Evolutionary conservation across 2,797 vertebrate species (phyloP), one percentile per base, ranked within the genome.

Genomic region (Monodelphis domestica): DNA sequence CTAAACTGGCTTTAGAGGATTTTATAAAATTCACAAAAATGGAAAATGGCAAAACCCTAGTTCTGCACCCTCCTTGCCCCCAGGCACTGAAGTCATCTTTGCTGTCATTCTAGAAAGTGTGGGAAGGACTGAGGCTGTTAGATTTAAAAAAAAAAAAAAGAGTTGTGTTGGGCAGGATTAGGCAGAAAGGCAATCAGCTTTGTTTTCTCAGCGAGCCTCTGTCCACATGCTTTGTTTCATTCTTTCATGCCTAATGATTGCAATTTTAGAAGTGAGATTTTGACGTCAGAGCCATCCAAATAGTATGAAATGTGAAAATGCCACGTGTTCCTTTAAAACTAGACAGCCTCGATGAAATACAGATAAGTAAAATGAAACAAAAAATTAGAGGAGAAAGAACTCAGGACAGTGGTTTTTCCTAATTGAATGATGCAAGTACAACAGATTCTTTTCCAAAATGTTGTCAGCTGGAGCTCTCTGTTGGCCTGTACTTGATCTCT

Each of bases 61-160:
- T 91, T 89, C 53, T 55, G 63, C 38, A 84, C 54, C 24, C 95
- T n/a, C n/a, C n/a, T n/a, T n/a, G n/a, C n/a, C 93, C 90, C 52
- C 38, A 56, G 91, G 94, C 91, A 87, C 4, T 55, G 91, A 51
- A 90, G 50, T 59, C 88, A 54, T 91, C 38, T 30, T 84, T 94
- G 50, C 57, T 96, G 21, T 92, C 84, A 90, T 26, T 91, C 50
- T 53, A 91, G 87, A 87, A 92, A 93, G 55, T 52, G 56, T 54
- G 56, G 91, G 89, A 94, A 89, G 97, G 89, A 92, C 91, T 94
- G 53, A 38, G 88, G n/a, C 70, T 38, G 50, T 93, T 50, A 96
- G 91, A 90, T 95, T 96, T 97, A 93, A 91, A 50, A 91, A 91
- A 53, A 96, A 95, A 93, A 94, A 96, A n/a, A n/a, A n/a, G n/a